A percentile compares a stretch with the other conserved stretches of the same genome.
phyloP scores from a whole-genome alignment of 1,140 invertebrate genomes.

The Platyura marginata region DNA sequence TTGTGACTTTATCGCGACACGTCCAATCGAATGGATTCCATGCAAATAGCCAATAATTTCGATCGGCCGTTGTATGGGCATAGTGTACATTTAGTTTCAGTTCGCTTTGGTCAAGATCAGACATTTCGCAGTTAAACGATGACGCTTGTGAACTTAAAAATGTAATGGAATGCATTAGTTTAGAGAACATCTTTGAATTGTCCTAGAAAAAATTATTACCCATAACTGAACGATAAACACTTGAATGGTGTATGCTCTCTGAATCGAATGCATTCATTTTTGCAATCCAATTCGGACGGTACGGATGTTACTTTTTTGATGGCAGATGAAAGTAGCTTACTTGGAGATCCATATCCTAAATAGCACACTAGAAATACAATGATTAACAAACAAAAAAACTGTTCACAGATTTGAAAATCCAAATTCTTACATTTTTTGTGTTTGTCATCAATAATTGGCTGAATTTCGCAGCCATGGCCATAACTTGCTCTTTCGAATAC shows the following conservation, averaged over 20 bases:
- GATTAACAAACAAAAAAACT: background rate
- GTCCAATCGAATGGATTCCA: slow-evolving; percentile 34
- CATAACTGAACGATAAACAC: slow-evolving; percentile 53
- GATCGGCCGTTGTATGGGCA: slow-evolving; percentile 26
- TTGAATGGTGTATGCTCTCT: slow-evolving; percentile 36
- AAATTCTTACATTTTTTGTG: slow-evolving; percentile 24
- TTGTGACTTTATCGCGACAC: slow-evolving; percentile 23
- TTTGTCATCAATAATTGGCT: slow-evolving; percentile 27
- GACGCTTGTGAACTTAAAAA: slow-evolving; percentile 12
- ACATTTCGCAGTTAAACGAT: slow-evolving; percentile 37
- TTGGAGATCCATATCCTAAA: slow-evolving; percentile 46
- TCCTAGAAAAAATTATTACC: slow-evolving; percentile 29
- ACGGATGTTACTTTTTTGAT: slow-evolving; percentile 38
- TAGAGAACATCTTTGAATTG: background rate
- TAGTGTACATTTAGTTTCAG: slow-evolving; percentile 42
- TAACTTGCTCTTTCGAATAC: slow-evolving; percentile 60
- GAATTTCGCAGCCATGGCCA: slow-evolving; percentile 54
- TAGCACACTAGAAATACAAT: slow-evolving; percentile 44
- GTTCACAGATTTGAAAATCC: background rate
- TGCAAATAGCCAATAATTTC: slow-evolving; percentile 36
- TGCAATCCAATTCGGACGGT: slow-evolving; percentile 44
- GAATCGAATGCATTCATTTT: slow-evolving; percentile 39
- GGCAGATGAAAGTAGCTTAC: slow-evolving; percentile 40
- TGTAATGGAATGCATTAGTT: background rate
- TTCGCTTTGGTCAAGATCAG: slow-evolving; percentile 42